Evolutionary conservation across 2,113 vertebrate genomes (phyloP), one percentile per base, ranked within the genome.

Genomic region (Colaptes auratus): DNA sequence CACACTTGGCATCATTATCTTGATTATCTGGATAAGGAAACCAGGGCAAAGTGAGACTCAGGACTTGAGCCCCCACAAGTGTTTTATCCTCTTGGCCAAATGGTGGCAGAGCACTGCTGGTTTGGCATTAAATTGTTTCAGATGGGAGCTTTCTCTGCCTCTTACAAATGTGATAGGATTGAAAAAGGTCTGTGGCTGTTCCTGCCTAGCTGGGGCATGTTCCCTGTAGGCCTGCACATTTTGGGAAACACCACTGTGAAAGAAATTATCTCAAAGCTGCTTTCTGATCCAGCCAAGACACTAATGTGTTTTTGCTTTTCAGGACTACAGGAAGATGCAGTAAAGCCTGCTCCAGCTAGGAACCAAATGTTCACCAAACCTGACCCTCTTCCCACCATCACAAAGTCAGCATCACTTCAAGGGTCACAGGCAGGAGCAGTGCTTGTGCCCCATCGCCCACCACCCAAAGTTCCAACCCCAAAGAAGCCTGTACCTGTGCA

Each of bases 401-500:
- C 93, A 16, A 97, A 96, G 31, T 46, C 90, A 52, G 64, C 92
- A 18, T 64, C 86, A 4, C 53, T 65, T 66, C 94, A 93, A 25
- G 91, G 64, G 8, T 6, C 5, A 0, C 96, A 95, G 48, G 30
- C 55, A 53, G 94, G 60, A 58, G 48, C 80, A 4, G 90, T 9
- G 7, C 90, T 96, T 8, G 83, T 98, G 31, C 98, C 98, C 73
- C 97, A 97, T 10, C 97, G 98, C n/a, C 98, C 98, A 0, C 95
- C 97, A 16, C 98, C 98, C 71, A 97, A 97, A 92, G 97, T 98
- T 81, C 98, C 98, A 23, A 53, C 92, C 31, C 30, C 74, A 2
- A 98, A 97, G 97, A 98, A 97, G 88, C 97, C 97, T 30, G 67
- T 88, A 15, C 82, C 93, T 5, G 86, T 97, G 82, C 96, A 98